Base-by-base conservation (phyloP, 2,888 invertebrate species). In the Neoscelio sp. region DNA sequence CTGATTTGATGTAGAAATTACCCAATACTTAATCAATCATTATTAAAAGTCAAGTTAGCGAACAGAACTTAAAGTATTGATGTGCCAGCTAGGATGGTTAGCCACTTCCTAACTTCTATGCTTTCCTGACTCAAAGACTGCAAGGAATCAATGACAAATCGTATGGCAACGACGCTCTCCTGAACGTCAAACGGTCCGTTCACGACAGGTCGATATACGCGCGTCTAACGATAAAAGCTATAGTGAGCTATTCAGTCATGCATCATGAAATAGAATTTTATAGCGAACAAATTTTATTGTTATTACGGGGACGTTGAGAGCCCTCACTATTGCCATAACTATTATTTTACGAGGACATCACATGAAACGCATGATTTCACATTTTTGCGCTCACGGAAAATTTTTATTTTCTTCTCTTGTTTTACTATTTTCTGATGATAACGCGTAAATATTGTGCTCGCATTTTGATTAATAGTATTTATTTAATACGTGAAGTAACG, bases 91-190 rank as follows among this genome's bases (percentile, higher is more conserved):
- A 84, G 73, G 62, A 68, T 74, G 62, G 81, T 81, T 52, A 82
- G 85, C 85, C 82, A 88, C 87, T 87, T 88, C 87, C 87, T 87
- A 83, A 64, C 77, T 26, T 56, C 54, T 83, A 83, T 87, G 85
- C 77, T 85, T 81, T 82, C 87, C 87, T 87, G 86, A 68, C 82
- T 74, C 79, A 54, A 60, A 54, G 80, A 78, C 84, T 83, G 82
- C 85, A 82, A 77, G 82, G 87, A 87, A 87, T 87, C 87, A 87
- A 87, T 87, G 87, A 87, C 87, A 87, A 87, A 85, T 84, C 81
- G 82, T 80, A 78, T 83, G 78, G 77, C 78, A 80, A 75, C 81
- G 64, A 58, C 35, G 26, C 44, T 78, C 48, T 68, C 33, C 44
- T 18, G 10, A 75, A 58, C 58, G 38, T n/a, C n/a, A n/a, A n/a